These are phyloP conservation scores for Thereva nobilitata DNA, from an alignment of 2,888 invertebrate genomes.

Conservation along the genomic window DNA sequence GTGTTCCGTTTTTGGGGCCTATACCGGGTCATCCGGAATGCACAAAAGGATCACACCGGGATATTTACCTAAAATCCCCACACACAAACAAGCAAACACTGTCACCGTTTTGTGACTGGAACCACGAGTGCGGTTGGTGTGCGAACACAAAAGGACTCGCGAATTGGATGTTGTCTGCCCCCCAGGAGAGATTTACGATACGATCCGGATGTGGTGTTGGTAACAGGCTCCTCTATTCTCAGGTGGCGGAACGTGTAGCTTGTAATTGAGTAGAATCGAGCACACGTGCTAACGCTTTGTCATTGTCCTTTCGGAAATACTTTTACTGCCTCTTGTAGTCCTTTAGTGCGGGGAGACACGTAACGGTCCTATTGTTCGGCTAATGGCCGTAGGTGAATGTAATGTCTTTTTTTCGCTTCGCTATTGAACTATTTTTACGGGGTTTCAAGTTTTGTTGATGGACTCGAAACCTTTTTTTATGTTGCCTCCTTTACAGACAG, in stretches of 20 bases:
- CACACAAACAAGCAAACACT: background rate
- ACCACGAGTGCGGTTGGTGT: constrained; percentile 33
- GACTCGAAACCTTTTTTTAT: no score
- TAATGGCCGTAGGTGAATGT: no score
- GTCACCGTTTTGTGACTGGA: constrained; percentile 17
- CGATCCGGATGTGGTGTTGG: constrained; percentile 15
- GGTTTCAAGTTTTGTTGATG: no score
- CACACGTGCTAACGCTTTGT: constrained; percentile 22
- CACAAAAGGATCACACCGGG: constrained; percentile 30
- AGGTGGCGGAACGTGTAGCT: constrained; percentile 18
- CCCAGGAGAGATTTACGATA: constrained; percentile 30
- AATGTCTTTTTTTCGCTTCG: no score
- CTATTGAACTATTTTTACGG: no score
- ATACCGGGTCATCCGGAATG: constrained; percentile 36
- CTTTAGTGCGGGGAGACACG: no score
- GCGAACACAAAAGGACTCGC: constrained; percentile 38
- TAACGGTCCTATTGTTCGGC: no score
- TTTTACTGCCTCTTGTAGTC: constrained; percentile 1
- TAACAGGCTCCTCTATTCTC: constrained; percentile 5
- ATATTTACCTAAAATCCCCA: constrained; percentile 34
- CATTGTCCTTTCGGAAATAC: constrained; percentile 3
- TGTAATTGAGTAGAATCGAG: constrained; percentile 30
- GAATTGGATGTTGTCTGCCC: constrained; percentile 37
- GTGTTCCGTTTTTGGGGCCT: constrained; percentile 1
- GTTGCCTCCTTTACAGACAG: no score